Evolutionary conservation across 2,797 vertebrate species (phyloP).

Genomic region (Taenioides sp.): DNA sequence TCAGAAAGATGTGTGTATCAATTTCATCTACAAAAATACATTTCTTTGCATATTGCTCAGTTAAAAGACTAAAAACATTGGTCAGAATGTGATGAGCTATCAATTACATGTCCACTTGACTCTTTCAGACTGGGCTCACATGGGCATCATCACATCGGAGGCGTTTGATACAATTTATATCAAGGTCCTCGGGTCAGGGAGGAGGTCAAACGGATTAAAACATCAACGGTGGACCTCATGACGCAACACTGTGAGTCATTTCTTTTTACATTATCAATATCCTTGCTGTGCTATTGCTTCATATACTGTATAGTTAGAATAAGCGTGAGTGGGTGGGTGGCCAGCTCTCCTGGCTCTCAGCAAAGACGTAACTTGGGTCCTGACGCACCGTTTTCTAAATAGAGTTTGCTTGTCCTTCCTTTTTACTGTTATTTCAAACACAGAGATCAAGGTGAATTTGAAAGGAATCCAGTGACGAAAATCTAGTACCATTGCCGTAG

Average conservation of each 20-base stretch:
- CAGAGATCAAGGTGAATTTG: no score
- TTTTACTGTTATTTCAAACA: neutral
- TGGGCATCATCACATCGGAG: neutral
- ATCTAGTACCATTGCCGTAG: no score
- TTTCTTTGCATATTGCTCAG: conserved; percentile 22
- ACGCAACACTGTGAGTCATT: neutral
- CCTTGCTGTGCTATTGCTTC: neutral
- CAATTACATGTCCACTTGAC: conserved; percentile 16
- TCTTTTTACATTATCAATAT: neutral
- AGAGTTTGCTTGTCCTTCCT: neutral
- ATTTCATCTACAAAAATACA: conserved; percentile 12
- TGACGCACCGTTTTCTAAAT: neutral
- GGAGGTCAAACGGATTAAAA: neutral
- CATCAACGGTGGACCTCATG: neutral
- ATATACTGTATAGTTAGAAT: neutral
- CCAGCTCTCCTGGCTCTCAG: neutral
- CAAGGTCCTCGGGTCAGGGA: neutral
- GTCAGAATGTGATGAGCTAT: conserved; percentile 8
- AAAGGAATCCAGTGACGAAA: no score
- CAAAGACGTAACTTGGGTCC: neutral
- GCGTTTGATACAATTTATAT: conserved; percentile 5
- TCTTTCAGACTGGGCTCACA: neutral
- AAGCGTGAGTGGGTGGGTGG: neutral
- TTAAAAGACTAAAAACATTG: neutral
- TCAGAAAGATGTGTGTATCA: conserved; percentile 14